Evolutionary conservation across 2,113 vertebrate genomes (phyloP), one percentile per base, ranked within the genome.

Genomic region (Hydrolagus affinis): DNA sequence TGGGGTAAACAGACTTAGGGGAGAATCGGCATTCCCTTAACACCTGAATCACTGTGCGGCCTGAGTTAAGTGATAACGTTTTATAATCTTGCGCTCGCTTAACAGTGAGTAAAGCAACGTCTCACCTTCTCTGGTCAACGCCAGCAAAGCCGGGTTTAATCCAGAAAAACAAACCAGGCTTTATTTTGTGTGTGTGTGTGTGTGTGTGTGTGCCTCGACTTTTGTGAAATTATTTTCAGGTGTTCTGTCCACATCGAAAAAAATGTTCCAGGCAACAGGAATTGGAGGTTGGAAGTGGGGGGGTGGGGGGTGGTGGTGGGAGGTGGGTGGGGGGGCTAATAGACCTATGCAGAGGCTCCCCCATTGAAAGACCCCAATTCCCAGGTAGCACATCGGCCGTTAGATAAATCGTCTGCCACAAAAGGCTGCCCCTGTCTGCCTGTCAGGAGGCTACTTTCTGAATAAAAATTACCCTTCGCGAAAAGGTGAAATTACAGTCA

Each of bases 271-370:
- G 92, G 92, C 97, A 97, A 98, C 97, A 98, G 96, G 96, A 97
- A 98, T 98, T 98, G 98, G 92, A 94, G 89, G 93, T 89, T 97
- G 96, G 98, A 95, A 92, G 95, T n/a, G n/a, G n/a, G n/a, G n/a
- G n/a, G n/a, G n/a, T n/a, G n/a, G n/a, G 91, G 89, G 94, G 93
- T 90, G 93, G 92, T 94, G 90, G 93, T 94, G 93, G 93, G 86
- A 89, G 91, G n/a, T n/a, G n/a, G 92, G 94, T 94, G 92, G 93
- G 86, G 88, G 91, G 92, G 94, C 94, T 93, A 92, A 92, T 90
- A 92, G 88, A 88, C 90, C 2, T 44, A 6, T 1, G 44, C 44
- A 44, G 44, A 44, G 6, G 44, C 44, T 44, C 44, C 44, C 76
- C 85, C n/a, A 87, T 88, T 86, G 89, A 92, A 89, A 91, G 91